phyloP scores from a whole-genome alignment of 2,797 vertebrate species.

The Hapalemur alaotrensis region DNA sequence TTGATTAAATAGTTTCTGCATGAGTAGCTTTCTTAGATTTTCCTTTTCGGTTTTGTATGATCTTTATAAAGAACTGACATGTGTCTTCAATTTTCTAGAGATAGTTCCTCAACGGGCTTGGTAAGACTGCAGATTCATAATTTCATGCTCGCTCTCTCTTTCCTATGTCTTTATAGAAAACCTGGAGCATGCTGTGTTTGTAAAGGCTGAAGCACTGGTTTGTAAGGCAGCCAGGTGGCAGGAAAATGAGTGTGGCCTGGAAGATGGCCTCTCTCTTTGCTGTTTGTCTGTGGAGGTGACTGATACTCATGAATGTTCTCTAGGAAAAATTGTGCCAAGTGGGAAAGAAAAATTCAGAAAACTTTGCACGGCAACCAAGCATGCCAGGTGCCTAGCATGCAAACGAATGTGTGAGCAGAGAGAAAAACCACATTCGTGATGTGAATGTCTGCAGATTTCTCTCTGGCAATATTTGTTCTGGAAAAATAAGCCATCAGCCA shows the following conservation, averaged over 20 bases:
- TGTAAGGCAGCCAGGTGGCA: not conserved
- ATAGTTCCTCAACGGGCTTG: not conserved
- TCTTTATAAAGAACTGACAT: conserved; percentile 80
- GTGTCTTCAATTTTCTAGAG: conserved; percentile 80
- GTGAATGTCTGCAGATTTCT: not conserved
- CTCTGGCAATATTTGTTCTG: not conserved
- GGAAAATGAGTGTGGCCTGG: not conserved
- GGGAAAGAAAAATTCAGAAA: not conserved
- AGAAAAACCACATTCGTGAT: not conserved
- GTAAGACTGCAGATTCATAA: conserved; percentile 78
- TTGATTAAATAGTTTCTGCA: conserved; percentile 93
- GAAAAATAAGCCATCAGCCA: conserved; percentile 13
- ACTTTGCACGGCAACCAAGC: not conserved
- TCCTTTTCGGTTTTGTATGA: conserved; percentile 76
- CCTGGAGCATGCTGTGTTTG: not conserved
- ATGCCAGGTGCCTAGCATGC: not conserved
- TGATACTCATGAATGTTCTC: not conserved
- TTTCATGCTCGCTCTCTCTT: conserved; percentile 46
- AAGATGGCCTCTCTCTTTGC: not conserved
- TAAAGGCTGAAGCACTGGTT: not conserved
- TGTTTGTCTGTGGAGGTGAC: conserved; percentile 19
- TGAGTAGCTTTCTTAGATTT: conserved; percentile 81
- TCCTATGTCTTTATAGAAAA: not conserved
- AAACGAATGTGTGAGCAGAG: conserved; percentile 19
- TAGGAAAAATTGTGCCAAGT: not conserved